These are phyloP conservation scores for Dryomyza anilis DNA, from an alignment of 2,888 invertebrate genomes.

Conservation along the genomic window DNA sequence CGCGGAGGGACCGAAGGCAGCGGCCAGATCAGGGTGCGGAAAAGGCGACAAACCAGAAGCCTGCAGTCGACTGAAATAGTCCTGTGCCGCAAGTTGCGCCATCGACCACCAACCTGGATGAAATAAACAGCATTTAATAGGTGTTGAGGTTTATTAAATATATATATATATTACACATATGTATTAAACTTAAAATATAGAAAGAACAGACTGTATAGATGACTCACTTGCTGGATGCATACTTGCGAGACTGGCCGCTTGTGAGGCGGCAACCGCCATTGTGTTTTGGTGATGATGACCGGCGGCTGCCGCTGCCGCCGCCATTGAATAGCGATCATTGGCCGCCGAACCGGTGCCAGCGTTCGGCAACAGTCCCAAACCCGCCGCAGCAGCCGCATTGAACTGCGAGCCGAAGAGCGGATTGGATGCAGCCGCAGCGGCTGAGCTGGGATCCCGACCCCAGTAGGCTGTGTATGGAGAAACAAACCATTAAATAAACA, in stretches of 20 bases:
- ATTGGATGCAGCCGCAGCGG: conserved; percentile 60
- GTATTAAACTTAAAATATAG: background rate
- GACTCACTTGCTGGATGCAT: conserved; percentile 74
- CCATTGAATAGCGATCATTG: conserved; percentile 60
- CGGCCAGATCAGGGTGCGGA: conserved; percentile 69
- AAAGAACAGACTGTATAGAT: background rate
- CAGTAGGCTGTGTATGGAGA: conserved; percentile 71
- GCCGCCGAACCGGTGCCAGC: conserved; percentile 61
- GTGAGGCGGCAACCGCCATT: conserved; percentile 83
- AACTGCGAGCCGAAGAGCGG: conserved; percentile 60
- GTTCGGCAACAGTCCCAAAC: conserved; percentile 59
- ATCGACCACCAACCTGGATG: conserved; percentile 85
- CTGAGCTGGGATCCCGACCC: conserved; percentile 69
- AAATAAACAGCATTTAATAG: too few relatives aligned
- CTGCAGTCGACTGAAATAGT: conserved; percentile 82
- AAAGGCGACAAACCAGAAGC: conserved; percentile 78
- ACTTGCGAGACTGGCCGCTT: conserved; percentile 79
- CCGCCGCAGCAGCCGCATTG: conserved; percentile 60
- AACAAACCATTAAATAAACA: conserved; percentile 43
- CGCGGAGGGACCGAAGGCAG: conserved; percentile 63
- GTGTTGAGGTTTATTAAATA: background rate
- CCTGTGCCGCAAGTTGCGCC: conserved; percentile 88
- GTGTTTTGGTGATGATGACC: conserved; percentile 70
- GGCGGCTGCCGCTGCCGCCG: conserved; percentile 59
- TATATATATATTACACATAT: background rate